Base-by-base conservation (phyloP, 2,113 vertebrate genomes). In the Rhynchomys soricoides region DNA sequence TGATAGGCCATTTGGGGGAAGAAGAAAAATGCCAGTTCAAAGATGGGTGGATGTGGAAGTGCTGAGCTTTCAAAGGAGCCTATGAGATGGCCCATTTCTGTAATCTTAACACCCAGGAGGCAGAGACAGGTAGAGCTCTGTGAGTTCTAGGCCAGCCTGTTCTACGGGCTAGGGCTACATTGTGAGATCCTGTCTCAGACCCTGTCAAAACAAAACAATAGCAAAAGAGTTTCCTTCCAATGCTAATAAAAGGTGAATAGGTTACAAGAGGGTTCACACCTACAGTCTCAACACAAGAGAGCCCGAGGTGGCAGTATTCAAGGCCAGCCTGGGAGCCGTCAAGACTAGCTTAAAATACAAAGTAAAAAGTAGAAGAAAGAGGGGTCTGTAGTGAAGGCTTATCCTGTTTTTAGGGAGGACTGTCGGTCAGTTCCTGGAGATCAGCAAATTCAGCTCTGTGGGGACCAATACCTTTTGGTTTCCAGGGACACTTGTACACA, bases 1-100 rank as follows among this genome's bases (percentile, higher is more conserved):
- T 73, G 77, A 86, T 59, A 81, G 22, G 59, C 26, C 73, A 92
- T 92, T 68, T 68, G 13, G 17, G 89, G 50, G 62, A 29, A 70
- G 59, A 66, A 66, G 86, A 89, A 89, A 77, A 77, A 37, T 71
- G 48, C 68, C 68, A 83, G 70, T 48, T 92, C 74, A 96, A 92
- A 95, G 52, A 86, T 2, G 55, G 55, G 19, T 64, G 40, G 26
- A 16, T 31, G 26, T 83, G 4, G 17, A 31, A 45, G 40, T 85
- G 26, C 59, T 64, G 15, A 45, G 82, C n/a, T 57, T 29, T 83
- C 79, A 59, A 40, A 83, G 0, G n/a, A 83, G 55, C 22, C 13
- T 3, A 22, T 1, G 6, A 15, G 37, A 4, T 2, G 11, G 37
- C 52, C 52, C 52, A 82, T 12, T 26, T 82, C 79, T 59, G 77